These are phyloP conservation scores for Paradisaea rubra DNA, from an alignment of 2,113 vertebrate genomes.

Conservation along the genomic window DNA sequence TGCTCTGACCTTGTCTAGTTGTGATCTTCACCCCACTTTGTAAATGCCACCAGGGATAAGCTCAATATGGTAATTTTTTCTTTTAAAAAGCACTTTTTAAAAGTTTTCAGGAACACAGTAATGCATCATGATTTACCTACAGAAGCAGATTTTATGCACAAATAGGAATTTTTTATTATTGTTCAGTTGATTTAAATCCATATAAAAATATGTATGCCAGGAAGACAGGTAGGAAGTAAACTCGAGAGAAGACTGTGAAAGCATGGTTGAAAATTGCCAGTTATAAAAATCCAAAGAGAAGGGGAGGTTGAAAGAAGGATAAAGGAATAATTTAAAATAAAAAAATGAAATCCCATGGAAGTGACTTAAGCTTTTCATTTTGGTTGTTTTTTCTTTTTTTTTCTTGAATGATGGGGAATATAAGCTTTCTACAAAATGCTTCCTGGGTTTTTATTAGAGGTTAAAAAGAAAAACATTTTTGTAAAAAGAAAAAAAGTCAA, in stretches of 20 bases:
- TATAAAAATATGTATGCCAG: neutral
- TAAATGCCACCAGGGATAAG: neutral
- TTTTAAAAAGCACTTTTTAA: neutral
- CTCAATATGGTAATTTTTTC: no score
- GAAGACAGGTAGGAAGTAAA: neutral
- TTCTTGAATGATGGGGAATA: neutral
- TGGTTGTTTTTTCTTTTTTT: rapidly evolving
- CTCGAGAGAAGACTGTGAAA: neutral
- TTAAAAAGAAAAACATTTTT: rapidly evolving
- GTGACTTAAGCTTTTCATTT: neutral
- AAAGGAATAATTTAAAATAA: neutral
- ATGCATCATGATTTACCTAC: neutral
- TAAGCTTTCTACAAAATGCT: neutral
- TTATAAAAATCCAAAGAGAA: neutral
- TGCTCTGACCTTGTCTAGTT: rapidly evolving
- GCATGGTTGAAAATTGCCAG: neutral
- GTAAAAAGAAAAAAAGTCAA: neutral
- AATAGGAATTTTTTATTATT: neutral
- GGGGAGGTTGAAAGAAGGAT: neutral
- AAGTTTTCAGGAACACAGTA: neutral
- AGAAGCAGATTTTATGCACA: neutral
- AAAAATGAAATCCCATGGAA: neutral
- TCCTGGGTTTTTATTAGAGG: neutral
- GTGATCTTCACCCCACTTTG: neutral
- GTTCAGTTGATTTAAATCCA: neutral